Base-by-base conservation (phyloP, 2,797 vertebrate genomes). In the Periophthalmus magnuspinnatus region DNA sequence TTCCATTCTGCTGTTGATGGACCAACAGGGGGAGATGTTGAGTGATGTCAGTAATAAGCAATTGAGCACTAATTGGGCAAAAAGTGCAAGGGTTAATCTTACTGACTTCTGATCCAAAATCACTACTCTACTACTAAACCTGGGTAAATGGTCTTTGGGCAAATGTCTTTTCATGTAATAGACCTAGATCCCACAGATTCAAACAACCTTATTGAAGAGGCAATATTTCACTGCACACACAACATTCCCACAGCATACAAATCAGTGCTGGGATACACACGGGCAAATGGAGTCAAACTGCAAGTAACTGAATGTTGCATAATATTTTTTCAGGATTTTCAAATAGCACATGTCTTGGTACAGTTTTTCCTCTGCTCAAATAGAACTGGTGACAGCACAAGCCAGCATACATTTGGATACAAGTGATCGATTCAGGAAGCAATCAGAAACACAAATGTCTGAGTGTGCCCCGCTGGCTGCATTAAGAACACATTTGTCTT, bases 1-100 rank as follows among this genome's bases (percentile, higher is more conserved):
- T 24, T 65, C 58, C 76, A 70, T 81, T 73, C 72, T 62, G 54
- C 72, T 50, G 11, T 14, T 45, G 13, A 45, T 45, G 78, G 77
- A 64, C 87, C 87, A 89, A 89, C 78, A 86, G 88, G 78, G 84
- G 85, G 87, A 9, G 84, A 55, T 34, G 84, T 81, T 80, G 87
- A 87, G 88, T 71, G 79, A 67, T 75, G 28, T 11, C 57, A 50
- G 17, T 19, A n/a, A 50, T 7, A 19, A 48, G 4, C 47, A 48
- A 48, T 48, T 14, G 11, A 2, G 41, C 16, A 48, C 16, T 47
- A 24, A 55, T 38, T 38, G 36, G 36, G 7, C 7, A 7, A 38
- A 8, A 38, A 8, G 36, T 8, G 36, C 2, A 38, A 38, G 8
- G 7, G 36, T 38, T 38, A 38, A 8, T 38, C 1, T 38, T 9